phyloP scores from a whole-genome alignment of 1,140 invertebrate species.

The Drosophila arizonae region DNA sequence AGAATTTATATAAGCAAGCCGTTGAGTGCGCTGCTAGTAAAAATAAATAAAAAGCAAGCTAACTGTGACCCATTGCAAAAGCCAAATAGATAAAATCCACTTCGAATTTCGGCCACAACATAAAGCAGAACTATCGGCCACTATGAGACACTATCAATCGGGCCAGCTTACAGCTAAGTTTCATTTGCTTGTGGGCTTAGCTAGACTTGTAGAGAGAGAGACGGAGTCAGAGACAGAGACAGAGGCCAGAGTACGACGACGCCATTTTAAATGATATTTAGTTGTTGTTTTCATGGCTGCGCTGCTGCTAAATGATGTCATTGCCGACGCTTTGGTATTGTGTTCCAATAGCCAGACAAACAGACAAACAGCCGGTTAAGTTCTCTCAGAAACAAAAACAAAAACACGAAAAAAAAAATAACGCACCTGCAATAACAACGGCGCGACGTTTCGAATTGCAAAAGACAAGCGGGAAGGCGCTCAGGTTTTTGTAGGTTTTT shows the following conservation, averaged over 20 bases:
- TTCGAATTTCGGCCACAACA: constrained; percentile 11
- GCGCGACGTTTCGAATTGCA: constrained; percentile 39
- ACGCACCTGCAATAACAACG: constrained; percentile 64
- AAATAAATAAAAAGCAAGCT: constrained; percentile 3
- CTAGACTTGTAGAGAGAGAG: neutral
- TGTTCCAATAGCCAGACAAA: constrained; percentile 53
- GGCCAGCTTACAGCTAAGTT: constrained; percentile 26
- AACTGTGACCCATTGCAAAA: constrained; percentile 44
- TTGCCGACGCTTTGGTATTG: constrained; percentile 54
- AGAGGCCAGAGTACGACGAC: constrained; percentile 7
- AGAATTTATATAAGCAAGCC: constrained; percentile 54
- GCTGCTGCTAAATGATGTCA: constrained; percentile 70
- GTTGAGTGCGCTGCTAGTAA: constrained; percentile 27
- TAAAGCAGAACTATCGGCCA: neutral
- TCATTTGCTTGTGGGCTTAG: constrained; percentile 10
- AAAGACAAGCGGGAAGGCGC: constrained; percentile 42
- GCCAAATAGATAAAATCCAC: constrained; percentile 32
- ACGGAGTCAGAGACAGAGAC: neutral
- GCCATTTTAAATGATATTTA: constrained; percentile 65
- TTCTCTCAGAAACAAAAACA: constrained; percentile 11
- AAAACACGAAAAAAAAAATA: constrained; percentile 41
- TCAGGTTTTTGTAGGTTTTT: constrained; percentile 6
- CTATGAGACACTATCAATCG: constrained; percentile 16
- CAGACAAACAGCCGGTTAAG: constrained; percentile 53
- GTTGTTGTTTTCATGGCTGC: constrained; percentile 57